Evolutionary conservation across 2,888 invertebrate species (phyloP).

Genomic region (Acanthosoma haemorrhoidale): DNA sequence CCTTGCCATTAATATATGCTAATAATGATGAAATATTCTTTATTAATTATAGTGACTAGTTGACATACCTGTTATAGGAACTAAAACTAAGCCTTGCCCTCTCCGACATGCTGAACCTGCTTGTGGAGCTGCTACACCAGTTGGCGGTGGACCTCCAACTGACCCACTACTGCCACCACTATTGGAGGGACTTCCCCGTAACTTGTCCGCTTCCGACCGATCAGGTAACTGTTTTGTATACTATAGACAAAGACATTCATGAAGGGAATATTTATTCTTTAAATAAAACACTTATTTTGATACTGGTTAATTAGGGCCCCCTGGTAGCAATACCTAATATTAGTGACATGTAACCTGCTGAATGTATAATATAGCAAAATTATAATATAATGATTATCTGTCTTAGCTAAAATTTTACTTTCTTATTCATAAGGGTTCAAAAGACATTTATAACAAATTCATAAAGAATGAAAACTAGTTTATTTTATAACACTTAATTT

Average conservation of each 20-base stretch:
- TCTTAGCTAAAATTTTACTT: too few species aligned
- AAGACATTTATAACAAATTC: too few species aligned
- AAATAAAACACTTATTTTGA: too few species aligned
- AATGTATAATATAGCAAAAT: too few species aligned
- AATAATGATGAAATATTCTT: neutral
- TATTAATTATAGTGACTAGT: neutral
- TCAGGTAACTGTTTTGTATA: neutral
- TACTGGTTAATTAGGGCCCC: too few species aligned
- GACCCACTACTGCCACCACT: slow-evolving; percentile 67
- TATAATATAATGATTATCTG: too few species aligned
- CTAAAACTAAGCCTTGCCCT: slow-evolving; percentile 72
- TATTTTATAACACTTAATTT: too few species aligned
- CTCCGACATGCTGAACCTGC: slow-evolving; percentile 59
- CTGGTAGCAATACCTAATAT: too few species aligned
- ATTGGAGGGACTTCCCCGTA: slow-evolving; percentile 77
- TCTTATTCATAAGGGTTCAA: too few species aligned
- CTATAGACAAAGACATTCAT: neutral
- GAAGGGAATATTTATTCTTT: neutral
- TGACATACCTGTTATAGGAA: slow-evolving; percentile 51
- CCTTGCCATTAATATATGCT: neutral
- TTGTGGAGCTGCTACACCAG: slow-evolving; percentile 68
- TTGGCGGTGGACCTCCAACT: slow-evolving; percentile 70
- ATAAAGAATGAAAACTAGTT: too few species aligned
- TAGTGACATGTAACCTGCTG: too few species aligned
- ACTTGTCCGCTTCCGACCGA: slow-evolving; percentile 48